A percentile compares a stretch with the other conserved stretches of the same genome.
Evolutionary conservation across 2,113 vertebrate species (phyloP).

Genomic region (Pluvianellus socialis): DNA sequence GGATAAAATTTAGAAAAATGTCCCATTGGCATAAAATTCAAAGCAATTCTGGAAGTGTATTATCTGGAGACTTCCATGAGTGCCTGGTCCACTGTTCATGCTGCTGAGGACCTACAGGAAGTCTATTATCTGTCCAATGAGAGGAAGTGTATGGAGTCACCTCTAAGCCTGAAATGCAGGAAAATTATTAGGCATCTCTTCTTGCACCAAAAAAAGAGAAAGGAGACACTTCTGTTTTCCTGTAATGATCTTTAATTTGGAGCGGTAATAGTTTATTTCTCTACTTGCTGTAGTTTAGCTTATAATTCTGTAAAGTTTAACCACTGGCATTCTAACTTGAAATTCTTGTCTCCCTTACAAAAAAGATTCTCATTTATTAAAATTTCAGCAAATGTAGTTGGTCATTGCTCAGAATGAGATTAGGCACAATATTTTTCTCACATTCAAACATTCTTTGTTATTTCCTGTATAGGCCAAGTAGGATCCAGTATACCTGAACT

Average conservation of each 20-base stretch:
- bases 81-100: neutral
- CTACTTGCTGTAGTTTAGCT: neutral
- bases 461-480: neutral
- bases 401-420: neutral
- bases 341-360: neutral
- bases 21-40: neutral
- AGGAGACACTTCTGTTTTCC: neutral
- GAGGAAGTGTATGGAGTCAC: neutral
- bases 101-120: neutral
- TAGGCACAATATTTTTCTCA: neutral
- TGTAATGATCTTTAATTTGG: neutral
- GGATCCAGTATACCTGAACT: neutral
- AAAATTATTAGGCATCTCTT: neutral
- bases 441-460: neutral
- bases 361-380: neutral
- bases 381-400: neutral
- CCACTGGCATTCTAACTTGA: neutral
- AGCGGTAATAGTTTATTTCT: neutral
- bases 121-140: fast-evolving
- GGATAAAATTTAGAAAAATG: neutral
- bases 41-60: neutral
- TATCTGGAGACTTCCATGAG: neutral
- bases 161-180: neutral
- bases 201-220: neutral
- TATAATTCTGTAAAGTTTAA: neutral